A percentile compares a stretch with the other conserved stretches of the same genome.
These are phyloP conservation scores for Sarotherodon lohbergeri DNA, from an alignment of 2,113 vertebrate species.

Conservation along the genomic window DNA sequence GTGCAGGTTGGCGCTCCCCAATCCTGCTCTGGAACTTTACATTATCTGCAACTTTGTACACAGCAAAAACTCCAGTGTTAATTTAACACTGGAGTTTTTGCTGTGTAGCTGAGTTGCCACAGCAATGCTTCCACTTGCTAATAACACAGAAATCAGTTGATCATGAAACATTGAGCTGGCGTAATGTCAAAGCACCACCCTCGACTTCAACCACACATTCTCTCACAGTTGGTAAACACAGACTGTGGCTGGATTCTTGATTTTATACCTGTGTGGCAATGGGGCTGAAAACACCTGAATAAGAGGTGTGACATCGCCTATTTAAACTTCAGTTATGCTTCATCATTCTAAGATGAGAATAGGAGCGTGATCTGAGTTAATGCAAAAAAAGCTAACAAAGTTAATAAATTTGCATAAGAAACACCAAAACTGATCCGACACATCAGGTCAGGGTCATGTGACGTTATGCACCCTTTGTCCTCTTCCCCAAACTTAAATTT, in stretches of 20 bases:
- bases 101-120: background rate
- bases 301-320: background rate
- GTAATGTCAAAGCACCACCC: background rate
- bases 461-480: background rate
- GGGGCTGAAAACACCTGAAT: background rate
- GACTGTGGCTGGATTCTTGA: background rate
- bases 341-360: background rate
- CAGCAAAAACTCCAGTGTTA: too few species aligned
- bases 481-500: background rate
- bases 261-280: background rate
- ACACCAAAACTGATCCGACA: background rate
- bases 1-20: too few species aligned
- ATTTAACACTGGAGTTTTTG: too few species aligned
- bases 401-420: background rate
- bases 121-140: background rate
- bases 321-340: background rate
- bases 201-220: background rate
- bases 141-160: background rate
- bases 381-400: background rate
- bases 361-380: background rate
- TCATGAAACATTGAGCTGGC: background rate
- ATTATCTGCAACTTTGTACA: too few species aligned
- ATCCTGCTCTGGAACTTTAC: too few species aligned
- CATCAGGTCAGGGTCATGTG: background rate
- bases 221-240: background rate